Base-by-base conservation (phyloP, 2,888 invertebrate species). In the Mesochorus sp. region DNA sequence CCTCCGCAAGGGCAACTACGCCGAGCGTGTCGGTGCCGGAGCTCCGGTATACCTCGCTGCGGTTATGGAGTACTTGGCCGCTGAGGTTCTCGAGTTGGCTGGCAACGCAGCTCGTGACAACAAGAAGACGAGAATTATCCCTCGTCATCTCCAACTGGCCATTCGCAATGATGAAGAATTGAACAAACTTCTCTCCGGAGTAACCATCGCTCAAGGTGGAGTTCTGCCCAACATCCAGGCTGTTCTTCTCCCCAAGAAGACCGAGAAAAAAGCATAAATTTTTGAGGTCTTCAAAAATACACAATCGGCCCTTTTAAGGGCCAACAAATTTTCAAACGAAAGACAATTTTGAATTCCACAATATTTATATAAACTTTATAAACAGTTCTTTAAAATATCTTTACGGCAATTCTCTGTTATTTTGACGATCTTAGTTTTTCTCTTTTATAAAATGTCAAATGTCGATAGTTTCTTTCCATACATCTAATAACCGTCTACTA, bases 111-210 rank as follows among this genome's bases (percentile, higher is more conserved):
- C 94, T 0, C 89, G 92, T 37, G 95, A 95, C 85, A 95, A 95
- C 90, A 94, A 95, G 84, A 95, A 94, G 89, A 92, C 93, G 1
- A 93, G 93, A 8, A 87, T 86, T 17, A 86, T 86, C 19, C 85
- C 85, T 0, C 72, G 85, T 6, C 85, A 86, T 49, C 80, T 85
- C 14, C 86, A 96, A 88, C 88, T 97, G 82, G 96, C 96, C 47
- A 94, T 96, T 81, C 92, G 95, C n/a, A 96, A 96, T 88, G 96
- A 97, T 88, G 95, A 96, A 83, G 96, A 97, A 86, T 91, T 97
- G 86, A 95, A 95, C 90, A 95, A 94, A 88, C 92, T 97, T 55
- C 90, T 97, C 1, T 93, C 94, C 0, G 95, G 95, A 51, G 96
- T 96, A 0, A 96, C 95, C 26, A 96, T 97, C 86, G 94, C 96